phyloP scores from a whole-genome alignment of 2,888 invertebrate species.

The Sphinx pinastri region DNA sequence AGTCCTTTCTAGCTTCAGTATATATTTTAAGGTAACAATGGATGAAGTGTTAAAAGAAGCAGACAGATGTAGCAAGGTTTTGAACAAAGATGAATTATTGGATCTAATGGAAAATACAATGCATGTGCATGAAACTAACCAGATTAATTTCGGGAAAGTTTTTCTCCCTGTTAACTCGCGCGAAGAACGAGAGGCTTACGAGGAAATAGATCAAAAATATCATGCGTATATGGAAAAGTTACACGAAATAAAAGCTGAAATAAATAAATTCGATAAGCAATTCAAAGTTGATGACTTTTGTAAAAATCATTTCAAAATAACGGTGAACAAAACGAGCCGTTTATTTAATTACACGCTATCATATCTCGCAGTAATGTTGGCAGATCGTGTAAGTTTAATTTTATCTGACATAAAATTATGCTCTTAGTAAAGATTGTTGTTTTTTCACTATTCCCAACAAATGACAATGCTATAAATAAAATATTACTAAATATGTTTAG shows the following conservation, averaged over 20 bases:
- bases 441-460: too few species aligned
- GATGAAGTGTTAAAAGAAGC: slow-evolving; percentile 52
- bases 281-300: slow-evolving; percentile 52
- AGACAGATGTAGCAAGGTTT: slow-evolving; percentile 44
- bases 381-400: slow-evolving; percentile 50
- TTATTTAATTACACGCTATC: slow-evolving; percentile 53
- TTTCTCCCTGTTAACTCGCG: slow-evolving; percentile 50
- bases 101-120: slow-evolving; percentile 52
- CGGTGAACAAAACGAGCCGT: slow-evolving; percentile 49
- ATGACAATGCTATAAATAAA: too few species aligned
- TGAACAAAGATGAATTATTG: slow-evolving; percentile 47
- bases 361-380: slow-evolving; percentile 54
- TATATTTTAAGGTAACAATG: slow-evolving; percentile 51
- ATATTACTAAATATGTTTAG: too few species aligned
- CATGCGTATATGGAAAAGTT: slow-evolving; percentile 44
- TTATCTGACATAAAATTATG: too few species aligned
- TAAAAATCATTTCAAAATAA: slow-evolving; percentile 48
- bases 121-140: slow-evolving; percentile 45
- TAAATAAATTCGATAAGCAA: slow-evolving; percentile 50
- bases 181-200: slow-evolving; percentile 48
- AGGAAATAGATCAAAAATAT: slow-evolving; percentile 48
- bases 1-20: slow-evolving; percentile 53
- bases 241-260: slow-evolving; percentile 37
- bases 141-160: slow-evolving; percentile 49
- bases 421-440: too few species aligned